These are phyloP conservation scores for Coelogynopora nodosa DNA, from an alignment of 2,888 invertebrate species.

Conservation along the genomic window DNA sequence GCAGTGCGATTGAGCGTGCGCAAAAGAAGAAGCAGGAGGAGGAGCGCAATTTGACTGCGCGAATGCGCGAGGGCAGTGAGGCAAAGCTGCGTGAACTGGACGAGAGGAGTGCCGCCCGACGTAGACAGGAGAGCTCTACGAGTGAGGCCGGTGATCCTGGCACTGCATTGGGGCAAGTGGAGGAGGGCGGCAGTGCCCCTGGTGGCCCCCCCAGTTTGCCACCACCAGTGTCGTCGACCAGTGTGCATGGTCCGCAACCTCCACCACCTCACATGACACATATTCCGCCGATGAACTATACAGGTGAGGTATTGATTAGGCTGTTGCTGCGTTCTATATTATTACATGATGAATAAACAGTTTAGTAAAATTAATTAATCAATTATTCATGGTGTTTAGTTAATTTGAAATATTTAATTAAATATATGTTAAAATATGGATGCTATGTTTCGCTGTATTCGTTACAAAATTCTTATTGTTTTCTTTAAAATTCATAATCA, in stretches of 20 bases:
- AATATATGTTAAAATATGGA: too few species aligned
- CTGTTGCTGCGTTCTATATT: too few species aligned
- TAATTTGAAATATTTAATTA: too few species aligned
- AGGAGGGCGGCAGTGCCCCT: neutral
- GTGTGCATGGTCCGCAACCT: neutral
- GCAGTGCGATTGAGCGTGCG: conserved; percentile 34
- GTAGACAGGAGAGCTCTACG: neutral
- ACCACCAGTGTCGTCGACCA: neutral
- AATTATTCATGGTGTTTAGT: too few species aligned
- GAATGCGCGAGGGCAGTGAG: conserved; percentile 15
- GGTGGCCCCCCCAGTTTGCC: neutral
- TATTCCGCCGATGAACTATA: neutral
- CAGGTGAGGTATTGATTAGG: too few species aligned
- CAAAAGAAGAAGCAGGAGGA: conserved; percentile 30
- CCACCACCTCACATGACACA: neutral
- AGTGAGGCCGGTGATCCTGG: neutral
- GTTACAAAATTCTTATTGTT: too few species aligned
- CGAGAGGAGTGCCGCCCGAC: neutral
- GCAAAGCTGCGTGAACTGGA: neutral
- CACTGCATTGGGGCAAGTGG: neutral
- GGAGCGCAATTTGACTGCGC: neutral
- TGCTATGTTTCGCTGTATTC: too few species aligned
- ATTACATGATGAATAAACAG: too few species aligned
- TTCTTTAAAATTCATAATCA: too few species aligned
- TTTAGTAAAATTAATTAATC: too few species aligned